These are phyloP conservation scores for Drosophila chauvacae DNA, from an alignment of 1,140 invertebrate species.

Conservation along the genomic window DNA sequence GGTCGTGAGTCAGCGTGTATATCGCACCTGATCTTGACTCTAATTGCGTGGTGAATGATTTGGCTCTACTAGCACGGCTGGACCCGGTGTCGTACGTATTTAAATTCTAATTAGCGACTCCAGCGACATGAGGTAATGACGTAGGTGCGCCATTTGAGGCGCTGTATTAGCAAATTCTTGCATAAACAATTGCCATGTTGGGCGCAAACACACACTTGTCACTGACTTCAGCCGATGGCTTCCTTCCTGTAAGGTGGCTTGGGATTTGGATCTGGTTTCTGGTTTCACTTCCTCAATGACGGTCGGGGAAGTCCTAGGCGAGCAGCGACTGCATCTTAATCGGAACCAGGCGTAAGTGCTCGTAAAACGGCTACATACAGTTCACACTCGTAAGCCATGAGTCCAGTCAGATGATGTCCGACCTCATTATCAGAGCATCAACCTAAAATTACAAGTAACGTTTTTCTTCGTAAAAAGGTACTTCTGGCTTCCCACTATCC, in stretches of 20 bases:
- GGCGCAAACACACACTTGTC: constrained; percentile 14
- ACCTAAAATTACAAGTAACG: constrained; percentile 15
- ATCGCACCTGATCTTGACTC: constrained; percentile 17
- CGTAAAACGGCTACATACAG: constrained; percentile 26
- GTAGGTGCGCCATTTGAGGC: constrained; percentile 54
- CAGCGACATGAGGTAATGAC: constrained; percentile 48
- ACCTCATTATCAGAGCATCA: constrained; percentile 25
- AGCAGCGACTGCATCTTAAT: constrained; percentile 10
- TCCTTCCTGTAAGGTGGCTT: constrained; percentile 43
- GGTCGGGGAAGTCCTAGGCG: constrained; percentile 44
- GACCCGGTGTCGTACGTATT: constrained; percentile 29
- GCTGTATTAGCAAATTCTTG: constrained; percentile 50
- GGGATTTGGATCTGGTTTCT: constrained; percentile 37
- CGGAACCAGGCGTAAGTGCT: constrained; percentile 27
- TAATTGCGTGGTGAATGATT: constrained; percentile 58
- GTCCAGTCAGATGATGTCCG: constrained; percentile 35
- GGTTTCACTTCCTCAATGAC: constrained; percentile 42
- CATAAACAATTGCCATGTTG: constrained; percentile 44
- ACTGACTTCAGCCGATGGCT: constrained; percentile 20
- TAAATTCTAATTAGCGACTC: constrained; percentile 59
- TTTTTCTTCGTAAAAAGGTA: neutral
- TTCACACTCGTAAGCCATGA: constrained; percentile 17
- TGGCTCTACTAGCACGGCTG: constrained; percentile 7
- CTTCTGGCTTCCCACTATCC: neutral
- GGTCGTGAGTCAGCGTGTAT: constrained; percentile 26